These are phyloP conservation scores for Rhagonycha lutea DNA, from an alignment of 2,888 invertebrate genomes.

Conservation along the genomic window DNA sequence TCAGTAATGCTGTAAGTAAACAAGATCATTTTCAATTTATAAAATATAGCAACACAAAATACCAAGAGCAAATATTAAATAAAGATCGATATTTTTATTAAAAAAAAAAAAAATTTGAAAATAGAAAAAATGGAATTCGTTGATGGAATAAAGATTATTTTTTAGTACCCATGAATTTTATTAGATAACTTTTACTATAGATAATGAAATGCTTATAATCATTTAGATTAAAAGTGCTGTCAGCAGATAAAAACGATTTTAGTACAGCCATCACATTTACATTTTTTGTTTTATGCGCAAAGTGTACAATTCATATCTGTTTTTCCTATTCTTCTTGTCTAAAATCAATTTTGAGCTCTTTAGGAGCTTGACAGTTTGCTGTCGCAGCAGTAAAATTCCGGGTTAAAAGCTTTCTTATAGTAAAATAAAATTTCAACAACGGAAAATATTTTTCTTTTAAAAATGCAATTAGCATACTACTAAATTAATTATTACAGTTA, in stretches of 20 bases:
- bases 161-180: background rate
- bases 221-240: conserved; percentile 4
- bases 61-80: background rate
- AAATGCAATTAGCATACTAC: background rate
- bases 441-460: background rate
- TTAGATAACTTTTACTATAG: background rate
- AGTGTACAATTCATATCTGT: conserved; percentile 3
- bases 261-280: conserved; percentile 2
- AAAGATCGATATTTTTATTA: background rate
- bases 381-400: conserved; percentile 1
- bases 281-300: conserved; percentile 4
- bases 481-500: too few species aligned
- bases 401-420: conserved; percentile 2
- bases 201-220: conserved; percentile 2
- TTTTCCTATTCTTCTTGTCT: conserved; percentile 3
- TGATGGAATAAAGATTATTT: background rate
- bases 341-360: conserved; percentile 10
- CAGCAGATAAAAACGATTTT: conserved; percentile 4
- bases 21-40: too few species aligned
- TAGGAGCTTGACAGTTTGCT: conserved; percentile 12
- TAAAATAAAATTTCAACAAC: background rate
- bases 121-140: background rate
- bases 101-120: background rate
- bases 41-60: background rate
- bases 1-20: too few species aligned